Evolutionary conservation across 2,113 vertebrate species (phyloP).

Genomic region (Benitochromis conjunctus): DNA sequence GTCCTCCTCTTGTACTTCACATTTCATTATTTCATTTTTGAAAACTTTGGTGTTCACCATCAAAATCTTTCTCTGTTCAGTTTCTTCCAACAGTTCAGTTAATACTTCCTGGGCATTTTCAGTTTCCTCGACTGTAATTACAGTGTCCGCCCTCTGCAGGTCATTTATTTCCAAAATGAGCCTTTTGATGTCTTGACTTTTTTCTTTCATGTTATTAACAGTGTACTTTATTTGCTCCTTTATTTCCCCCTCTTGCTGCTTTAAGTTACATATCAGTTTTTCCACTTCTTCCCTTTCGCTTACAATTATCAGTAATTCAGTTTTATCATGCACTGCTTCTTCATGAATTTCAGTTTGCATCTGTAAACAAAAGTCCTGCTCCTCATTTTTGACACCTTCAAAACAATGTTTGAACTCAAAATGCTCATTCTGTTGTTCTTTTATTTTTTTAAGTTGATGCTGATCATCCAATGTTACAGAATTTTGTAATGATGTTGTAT

Average conservation of each 20-base stretch:
- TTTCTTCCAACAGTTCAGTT: not conserved
- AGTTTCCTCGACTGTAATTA: not conserved
- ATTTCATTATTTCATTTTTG: not conserved
- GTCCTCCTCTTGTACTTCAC: not conserved
- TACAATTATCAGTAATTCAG: not conserved
- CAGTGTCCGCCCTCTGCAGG: not conserved
- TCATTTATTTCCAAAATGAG: constrained; percentile 40
- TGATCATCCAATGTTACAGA: not conserved
- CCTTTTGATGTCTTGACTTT: constrained; percentile 13
- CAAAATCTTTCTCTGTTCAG: not conserved
- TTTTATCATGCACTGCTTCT: not conserved
- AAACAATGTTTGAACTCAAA: not conserved
- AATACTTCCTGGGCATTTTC: not conserved
- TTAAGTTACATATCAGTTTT: constrained; percentile 11
- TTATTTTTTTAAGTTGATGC: not conserved
- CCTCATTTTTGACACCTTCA: not conserved
- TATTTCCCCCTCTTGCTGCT: constrained; percentile 11
- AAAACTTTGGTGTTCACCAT: not conserved
- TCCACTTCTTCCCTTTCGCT: constrained; percentile 5
- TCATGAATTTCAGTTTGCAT: not conserved
- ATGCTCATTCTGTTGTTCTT: not conserved
- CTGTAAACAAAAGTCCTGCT: not conserved
- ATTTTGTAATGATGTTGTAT: not conserved
- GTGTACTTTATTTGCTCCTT: constrained; percentile 20
- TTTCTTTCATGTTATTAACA: constrained; percentile 19